Conservation (phyloP, 2,888 invertebrate species). For the Eupithecia dodoneata region DNA sequence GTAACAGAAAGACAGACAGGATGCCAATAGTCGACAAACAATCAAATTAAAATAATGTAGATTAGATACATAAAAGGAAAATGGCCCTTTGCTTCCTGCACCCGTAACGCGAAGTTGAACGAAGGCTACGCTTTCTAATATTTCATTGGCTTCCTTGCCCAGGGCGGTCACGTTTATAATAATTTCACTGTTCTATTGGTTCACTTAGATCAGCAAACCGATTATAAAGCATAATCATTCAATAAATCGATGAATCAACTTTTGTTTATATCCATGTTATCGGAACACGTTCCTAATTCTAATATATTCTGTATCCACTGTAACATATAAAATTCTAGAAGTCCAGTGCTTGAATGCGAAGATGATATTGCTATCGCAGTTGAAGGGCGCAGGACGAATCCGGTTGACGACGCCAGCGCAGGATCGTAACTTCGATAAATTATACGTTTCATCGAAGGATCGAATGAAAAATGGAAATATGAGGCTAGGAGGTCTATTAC, state of each 20-base stretch:
- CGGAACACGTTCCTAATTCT: neutral
- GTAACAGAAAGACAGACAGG: neutral
- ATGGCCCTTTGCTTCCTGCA: conserved; percentile 21
- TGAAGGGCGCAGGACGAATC: neutral
- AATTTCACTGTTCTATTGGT: conserved; percentile 41
- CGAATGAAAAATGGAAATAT: no score
- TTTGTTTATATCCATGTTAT: neutral
- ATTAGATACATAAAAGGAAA: conserved; percentile 1
- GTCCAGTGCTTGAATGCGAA: neutral
- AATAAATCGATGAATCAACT: neutral
- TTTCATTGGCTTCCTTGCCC: conserved; percentile 41
- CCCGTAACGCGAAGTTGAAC: conserved; percentile 23
- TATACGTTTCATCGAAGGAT: no score
- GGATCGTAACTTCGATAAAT: neutral
- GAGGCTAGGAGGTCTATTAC: no score
- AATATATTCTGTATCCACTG: neutral
- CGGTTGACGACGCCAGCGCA: neutral
- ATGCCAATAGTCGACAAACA: neutral
- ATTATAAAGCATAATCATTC: neutral
- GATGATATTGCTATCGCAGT: neutral
- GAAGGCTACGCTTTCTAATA: conserved; percentile 46
- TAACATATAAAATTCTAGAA: no score
- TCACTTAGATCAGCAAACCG: conserved; percentile 22
- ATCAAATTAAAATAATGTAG: neutral
- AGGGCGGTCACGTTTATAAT: conserved; percentile 39